Base-by-base conservation (phyloP, 1,140 invertebrate species). In the Acromyrmex charruanus region DNA sequence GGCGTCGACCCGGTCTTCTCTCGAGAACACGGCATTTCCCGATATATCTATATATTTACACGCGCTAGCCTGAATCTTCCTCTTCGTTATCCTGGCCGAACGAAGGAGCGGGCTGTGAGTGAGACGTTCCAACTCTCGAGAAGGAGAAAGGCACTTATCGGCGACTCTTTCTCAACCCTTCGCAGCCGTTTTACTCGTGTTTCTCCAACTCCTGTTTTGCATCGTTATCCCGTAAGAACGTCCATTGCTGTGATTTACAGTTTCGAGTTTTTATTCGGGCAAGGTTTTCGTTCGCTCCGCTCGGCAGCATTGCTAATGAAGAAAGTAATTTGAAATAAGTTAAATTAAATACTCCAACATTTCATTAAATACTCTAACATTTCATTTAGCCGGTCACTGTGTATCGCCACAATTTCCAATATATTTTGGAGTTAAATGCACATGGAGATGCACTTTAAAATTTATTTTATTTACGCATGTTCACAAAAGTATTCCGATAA, bases 11-110 rank as follows among this genome's bases (percentile, higher is more conserved):
- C 55, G 61, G 31, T 89, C 81, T 81, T 28, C 79, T 74, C 80
- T 74, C 66, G 74, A 77, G 74, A 89, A 81, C 75, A 81, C 75
- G 39, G 77, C 81, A 66, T 89, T 88, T 80, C 88, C 71, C 88
- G 85, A 89, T 87, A 87, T 77, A 65, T 16, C 28, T 39, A 65
- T 44, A 14, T 55, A n/a, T 3, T 0, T 31, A 31, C 44, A 14
- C 18, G 65, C 25, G 14, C 16, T 16, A 39, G 39, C 4, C 16
- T 2, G 51, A 12, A 31, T 31, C 31, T 44, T 80, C 63, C 51
- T 71, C 53, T 44, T 71, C 79, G 65, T 39, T 80, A 80, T 58
- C 79, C 79, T 44, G 39, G 35, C 66, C 79, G 51, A 81, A 65
- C 14, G 74, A 25, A 21, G 12, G 71, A 44, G 35, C 58, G 59